phyloP scores from a whole-genome alignment of 53 echinoderm and acorn worm genomes.

The Luidia sarsii region DNA sequence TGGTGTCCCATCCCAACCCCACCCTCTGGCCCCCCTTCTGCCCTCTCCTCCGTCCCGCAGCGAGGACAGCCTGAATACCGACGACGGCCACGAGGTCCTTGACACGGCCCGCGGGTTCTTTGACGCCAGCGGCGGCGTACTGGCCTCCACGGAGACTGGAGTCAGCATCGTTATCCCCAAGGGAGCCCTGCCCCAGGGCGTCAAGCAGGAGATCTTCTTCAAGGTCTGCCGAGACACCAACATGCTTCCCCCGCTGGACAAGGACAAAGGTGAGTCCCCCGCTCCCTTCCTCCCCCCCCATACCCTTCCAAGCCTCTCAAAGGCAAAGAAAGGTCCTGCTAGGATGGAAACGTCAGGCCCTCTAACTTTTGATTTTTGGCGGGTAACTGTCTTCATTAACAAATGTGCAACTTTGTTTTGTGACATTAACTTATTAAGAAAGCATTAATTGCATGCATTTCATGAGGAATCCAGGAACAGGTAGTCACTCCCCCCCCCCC shows the following conservation, averaged over 20 bases:
- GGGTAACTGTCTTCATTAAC: too few relatives aligned
- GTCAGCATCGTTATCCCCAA: slow-evolving; percentile 94
- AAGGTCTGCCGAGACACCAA: slow-evolving; percentile 95
- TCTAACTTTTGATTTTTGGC: too few relatives aligned
- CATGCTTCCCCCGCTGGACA: slow-evolving; percentile 93
- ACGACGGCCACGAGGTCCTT: slow-evolving; percentile 90
- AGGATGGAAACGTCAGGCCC: too few relatives aligned
- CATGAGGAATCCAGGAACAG: too few relatives aligned
- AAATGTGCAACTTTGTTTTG: too few relatives aligned
- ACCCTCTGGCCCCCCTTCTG: not conserved
- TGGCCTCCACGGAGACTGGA: slow-evolving; percentile 77
- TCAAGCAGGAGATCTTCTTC: slow-evolving; percentile 89
- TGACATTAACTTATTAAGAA: too few relatives aligned
- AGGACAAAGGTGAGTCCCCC: slow-evolving; percentile 71
- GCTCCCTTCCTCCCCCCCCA: too few relatives aligned
- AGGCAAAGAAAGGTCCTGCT: too few relatives aligned
- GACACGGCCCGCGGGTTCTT: slow-evolving; percentile 86
- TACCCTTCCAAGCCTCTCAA: too few relatives aligned
- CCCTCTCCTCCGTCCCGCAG: slow-evolving; percentile 16
- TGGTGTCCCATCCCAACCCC: too few relatives aligned
- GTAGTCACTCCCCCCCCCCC: too few relatives aligned
- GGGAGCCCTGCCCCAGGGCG: slow-evolving; percentile 86
- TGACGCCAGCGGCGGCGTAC: slow-evolving; percentile 73
- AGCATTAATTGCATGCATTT: too few relatives aligned
- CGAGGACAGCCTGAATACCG: slow-evolving; percentile 81